Conservation (phyloP, 2,888 invertebrate species). For the Ennomos erosarius region DNA sequence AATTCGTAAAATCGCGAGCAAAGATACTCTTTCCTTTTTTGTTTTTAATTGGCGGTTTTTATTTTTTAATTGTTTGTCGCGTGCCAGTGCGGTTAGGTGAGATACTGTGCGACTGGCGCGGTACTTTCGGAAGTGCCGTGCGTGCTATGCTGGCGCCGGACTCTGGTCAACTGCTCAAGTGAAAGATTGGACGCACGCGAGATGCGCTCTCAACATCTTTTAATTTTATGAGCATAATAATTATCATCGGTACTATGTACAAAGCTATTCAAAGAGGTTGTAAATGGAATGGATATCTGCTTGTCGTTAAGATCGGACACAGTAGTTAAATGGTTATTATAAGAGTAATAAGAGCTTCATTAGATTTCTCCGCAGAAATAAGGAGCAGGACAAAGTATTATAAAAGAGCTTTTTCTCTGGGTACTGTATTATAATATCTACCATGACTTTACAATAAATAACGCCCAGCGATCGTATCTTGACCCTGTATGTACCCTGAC, state of each 20-base stretch:
- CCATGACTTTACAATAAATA: too few relatives aligned
- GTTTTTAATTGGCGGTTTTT: constrained; percentile 44
- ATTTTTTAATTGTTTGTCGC: constrained; percentile 54
- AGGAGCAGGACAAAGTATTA: too few relatives aligned
- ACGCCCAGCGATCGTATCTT: too few relatives aligned
- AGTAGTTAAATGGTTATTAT: too few relatives aligned
- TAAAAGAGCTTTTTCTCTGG: too few relatives aligned
- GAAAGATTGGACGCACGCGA: constrained; percentile 49
- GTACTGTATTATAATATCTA: too few relatives aligned
- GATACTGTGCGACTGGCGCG: constrained; percentile 27
- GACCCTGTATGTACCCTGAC: too few relatives aligned
- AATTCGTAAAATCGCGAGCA: constrained; percentile 41
- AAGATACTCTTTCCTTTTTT: constrained; percentile 33
- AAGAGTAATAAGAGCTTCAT: too few relatives aligned
- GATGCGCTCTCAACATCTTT: constrained; percentile 36
- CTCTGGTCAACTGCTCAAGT: constrained; percentile 76
- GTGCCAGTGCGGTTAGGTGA: constrained; percentile 47
- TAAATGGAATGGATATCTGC: not conserved
- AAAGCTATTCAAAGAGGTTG: not conserved
- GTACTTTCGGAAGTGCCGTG: constrained; percentile 43
- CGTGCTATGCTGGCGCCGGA: constrained; percentile 72
- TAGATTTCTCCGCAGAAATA: too few relatives aligned
- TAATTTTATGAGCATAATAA: constrained; percentile 31
- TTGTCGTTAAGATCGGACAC: not conserved
- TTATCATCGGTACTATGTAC: constrained; percentile 2